These are phyloP conservation scores for Lithophane semibrunnea DNA, from an alignment of 2,888 invertebrate species.

Conservation along the genomic window DNA sequence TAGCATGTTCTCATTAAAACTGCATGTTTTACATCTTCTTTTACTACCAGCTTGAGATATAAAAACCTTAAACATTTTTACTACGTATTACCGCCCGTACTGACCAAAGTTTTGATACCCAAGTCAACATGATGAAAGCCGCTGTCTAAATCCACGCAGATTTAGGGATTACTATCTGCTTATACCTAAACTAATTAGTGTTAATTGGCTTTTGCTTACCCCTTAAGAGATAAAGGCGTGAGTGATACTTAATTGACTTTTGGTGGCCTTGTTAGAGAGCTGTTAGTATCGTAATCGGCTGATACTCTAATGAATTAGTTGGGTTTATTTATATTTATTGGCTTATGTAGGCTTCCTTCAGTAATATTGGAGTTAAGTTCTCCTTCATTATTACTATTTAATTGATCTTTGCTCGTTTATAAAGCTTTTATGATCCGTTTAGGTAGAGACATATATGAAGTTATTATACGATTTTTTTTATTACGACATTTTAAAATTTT, in stretches of 20 bases:
- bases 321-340: constrained; percentile 41
- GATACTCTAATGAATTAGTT: constrained; percentile 52
- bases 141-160: constrained; percentile 54
- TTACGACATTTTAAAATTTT: neutral
- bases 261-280: constrained; percentile 36
- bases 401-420: neutral
- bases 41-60: constrained; percentile 13
- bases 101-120: constrained; percentile 47
- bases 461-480: neutral
- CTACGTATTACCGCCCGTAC: neutral
- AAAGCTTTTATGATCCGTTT: neutral
- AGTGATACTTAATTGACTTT: constrained; percentile 67
- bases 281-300: constrained; percentile 41
- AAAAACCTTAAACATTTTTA: constrained; percentile 28
- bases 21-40: constrained; percentile 23
- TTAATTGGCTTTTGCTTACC: constrained; percentile 66
- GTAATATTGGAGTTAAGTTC: constrained; percentile 13
- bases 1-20: constrained; percentile 33
- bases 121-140: constrained; percentile 51
- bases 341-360: constrained; percentile 8
- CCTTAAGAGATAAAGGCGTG: constrained; percentile 58
- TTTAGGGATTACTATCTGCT: constrained; percentile 63
- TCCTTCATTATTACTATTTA: neutral
- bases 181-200: constrained; percentile 67
- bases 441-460: no score